Base-by-base conservation (phyloP, 53 echinoderm and acorn worm species). In the Stichopus horrens region DNA sequence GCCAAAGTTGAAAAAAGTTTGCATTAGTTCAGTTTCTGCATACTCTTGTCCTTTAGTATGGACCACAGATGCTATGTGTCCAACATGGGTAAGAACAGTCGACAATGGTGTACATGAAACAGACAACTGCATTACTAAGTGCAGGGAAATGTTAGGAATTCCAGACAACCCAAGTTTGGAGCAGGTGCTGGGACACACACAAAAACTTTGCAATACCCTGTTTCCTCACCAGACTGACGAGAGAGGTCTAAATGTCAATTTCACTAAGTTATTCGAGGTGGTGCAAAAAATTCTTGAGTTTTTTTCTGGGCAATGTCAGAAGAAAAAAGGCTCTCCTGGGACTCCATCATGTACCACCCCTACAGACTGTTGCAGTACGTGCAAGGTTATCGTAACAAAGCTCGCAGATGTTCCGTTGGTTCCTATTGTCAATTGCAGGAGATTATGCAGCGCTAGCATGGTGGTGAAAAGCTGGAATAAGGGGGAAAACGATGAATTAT, bases 401-500 rank as follows among this genome's bases (percentile, higher is more conserved):
- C 59, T 84, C 5, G 67, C 37, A 3, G 66, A 52, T 53, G 85
- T 84, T 52, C 68, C 85, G 2, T 8, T 84, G n/a, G 85, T 84
- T 5, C 85, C 85, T n/a, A 60, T 84, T 14, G 23, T 11, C 14
- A 52, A 22, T 3, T 19, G 85, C 14, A 65, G 52, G 68, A 52
- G 18, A 9, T 67, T 84, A 52, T 4, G 10, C 14, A 65, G 59
- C 51, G 85, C 85, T 52, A 66, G 14, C 13, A 84, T 84, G 85
- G 85, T 84, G 53, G 68, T 67, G 0, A 84, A 51, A 84, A 67
- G 14, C 37, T 63, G 60, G 85, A 84, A 37, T 37, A 14, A 5
- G 10, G 85, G 66, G 4, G 85, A 84, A 84, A 84, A 84, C n/a
- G 66, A 51, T n/a, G 68, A 85, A 10, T 52, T 92, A 1, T 56